Evolutionary conservation across 2,113 vertebrate species (phyloP).

Genomic region (Cepphus grylle): DNA sequence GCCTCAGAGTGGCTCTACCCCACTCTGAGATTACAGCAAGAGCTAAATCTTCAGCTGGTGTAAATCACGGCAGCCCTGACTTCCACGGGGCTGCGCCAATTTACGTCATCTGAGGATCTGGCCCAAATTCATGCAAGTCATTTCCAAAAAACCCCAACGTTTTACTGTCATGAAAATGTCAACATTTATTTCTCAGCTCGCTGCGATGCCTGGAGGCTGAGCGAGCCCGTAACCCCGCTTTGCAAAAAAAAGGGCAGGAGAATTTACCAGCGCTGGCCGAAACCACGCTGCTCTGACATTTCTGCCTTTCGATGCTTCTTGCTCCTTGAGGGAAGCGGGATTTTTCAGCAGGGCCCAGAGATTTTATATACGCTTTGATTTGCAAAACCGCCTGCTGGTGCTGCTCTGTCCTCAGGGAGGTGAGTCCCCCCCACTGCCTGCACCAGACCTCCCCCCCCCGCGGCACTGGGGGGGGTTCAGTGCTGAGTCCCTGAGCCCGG

Average conservation of each 20-base stretch:
- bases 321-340: background rate
- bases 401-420: background rate
- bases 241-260: background rate
- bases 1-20: accelerated
- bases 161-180: conserved; percentile 37
- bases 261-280: background rate
- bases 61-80: background rate
- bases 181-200: background rate
- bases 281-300: background rate
- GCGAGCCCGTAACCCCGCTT: background rate
- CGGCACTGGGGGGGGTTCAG: background rate
- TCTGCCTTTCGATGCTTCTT: background rate
- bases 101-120: conserved; percentile 16
- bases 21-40: accelerated
- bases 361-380: background rate
- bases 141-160: background rate
- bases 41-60: background rate
- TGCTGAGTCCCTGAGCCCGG: background rate
- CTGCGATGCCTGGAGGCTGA: background rate
- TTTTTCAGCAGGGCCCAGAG: background rate
- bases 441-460: accelerated
- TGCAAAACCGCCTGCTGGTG: background rate
- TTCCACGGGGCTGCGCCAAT: background rate
- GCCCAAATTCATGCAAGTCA: background rate
- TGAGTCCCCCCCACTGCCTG: background rate